Evolutionary conservation across 2,113 vertebrate genomes (phyloP).

Genomic region (Thymallus thymallus): DNA sequence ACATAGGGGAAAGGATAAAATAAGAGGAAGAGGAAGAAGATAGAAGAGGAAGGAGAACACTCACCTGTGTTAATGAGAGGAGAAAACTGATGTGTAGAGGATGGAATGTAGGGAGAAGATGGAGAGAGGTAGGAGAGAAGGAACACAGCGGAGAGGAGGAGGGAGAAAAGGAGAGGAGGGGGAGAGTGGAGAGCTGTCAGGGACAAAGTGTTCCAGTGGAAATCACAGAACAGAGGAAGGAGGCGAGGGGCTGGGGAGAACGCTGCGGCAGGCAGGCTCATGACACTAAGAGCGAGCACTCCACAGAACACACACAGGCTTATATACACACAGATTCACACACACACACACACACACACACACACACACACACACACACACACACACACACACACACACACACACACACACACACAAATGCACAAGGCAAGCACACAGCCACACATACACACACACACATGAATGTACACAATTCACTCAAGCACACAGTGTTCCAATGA

Average conservation of each 20-base stretch:
- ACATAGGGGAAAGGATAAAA: conserved; percentile 15
- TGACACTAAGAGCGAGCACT: conserved; percentile 35
- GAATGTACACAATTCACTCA: background rate
- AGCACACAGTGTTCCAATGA: background rate
- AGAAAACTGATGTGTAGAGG: no score
- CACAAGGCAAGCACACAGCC: background rate
- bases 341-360: conserved; percentile 1
- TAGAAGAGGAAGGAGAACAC: background rate
- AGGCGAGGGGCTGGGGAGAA: conserved; percentile 25
- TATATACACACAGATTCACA: background rate
- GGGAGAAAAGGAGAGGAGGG: background rate
- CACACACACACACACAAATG: conserved; percentile 17
- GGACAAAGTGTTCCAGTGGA: conserved; percentile 48
- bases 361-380: conserved; percentile 1
- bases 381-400: background rate
- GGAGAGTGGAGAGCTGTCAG: conserved; percentile 21
- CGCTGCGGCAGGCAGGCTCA: conserved; percentile 46
- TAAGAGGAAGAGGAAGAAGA: background rate
- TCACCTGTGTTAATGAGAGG: no score
- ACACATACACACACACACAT: background rate
- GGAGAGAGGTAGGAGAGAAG: background rate
- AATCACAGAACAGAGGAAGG: conserved; percentile 50
- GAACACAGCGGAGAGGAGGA: background rate
- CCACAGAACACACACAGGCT: conserved; percentile 11
- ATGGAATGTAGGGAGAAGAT: background rate